Evolutionary conservation across 2,888 invertebrate genomes (phyloP), one percentile per base, ranked within the genome.

Genomic region (Octodonta nipae): DNA sequence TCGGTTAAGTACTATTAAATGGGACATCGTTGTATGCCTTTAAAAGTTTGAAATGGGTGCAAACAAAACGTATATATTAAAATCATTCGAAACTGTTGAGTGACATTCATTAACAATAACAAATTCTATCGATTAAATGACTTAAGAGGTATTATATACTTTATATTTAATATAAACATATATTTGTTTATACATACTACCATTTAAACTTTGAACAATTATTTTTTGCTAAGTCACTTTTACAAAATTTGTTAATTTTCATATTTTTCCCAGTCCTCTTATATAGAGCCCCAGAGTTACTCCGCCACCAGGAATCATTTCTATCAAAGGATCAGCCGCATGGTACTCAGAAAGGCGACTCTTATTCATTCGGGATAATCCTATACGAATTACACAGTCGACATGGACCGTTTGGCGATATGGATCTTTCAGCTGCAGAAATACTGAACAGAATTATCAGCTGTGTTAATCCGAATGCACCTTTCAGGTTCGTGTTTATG

Each of bases 361-460:
- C 83, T 22, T 87, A 85, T 56, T 83, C 86, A 1, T 92, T 93
- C 57, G 83, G 78, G 1, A 78, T 92, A 29, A 75, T 92, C 30
- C 65, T 93, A 27, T 89, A 86, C 56, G 92, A 92, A 62, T 70
- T 92, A 44, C 81, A 89, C 54, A 78, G 83, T 8, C 66, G 92
- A 0, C 74, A 77, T 37, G 91, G 92, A 0, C 89, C 91, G 0
- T 91, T 82, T 53, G 87, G 87, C 0, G 71, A 75, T 29, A 68
- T 68, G 8, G 75, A 48, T 43, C 67, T 80, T 2, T 71, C 76
- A 1, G 68, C 77, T 1, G 70, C 78, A 42, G 81, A 83, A 42
- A 68, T 79, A 37, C 56, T 80, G 28, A 68, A 72, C 31, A 67
- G 67, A 38, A 57, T 80, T 27, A 73, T 77, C 28, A 58, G 64